Conservation (phyloP, 2,888 invertebrate species). For the Drosophila kambysellisi region DNA sequence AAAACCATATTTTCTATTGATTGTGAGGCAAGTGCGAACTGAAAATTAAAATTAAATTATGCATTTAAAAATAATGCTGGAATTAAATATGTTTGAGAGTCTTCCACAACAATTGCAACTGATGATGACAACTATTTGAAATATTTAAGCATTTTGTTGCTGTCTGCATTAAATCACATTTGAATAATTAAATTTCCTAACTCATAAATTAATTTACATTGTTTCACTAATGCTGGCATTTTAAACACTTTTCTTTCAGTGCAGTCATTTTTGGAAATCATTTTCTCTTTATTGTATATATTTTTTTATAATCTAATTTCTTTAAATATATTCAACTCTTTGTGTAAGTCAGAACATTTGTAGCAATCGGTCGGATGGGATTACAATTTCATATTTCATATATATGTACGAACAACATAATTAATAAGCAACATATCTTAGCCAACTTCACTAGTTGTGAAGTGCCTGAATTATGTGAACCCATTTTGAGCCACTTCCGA, state of each 20-base stretch:
- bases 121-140: constrained; percentile 8
- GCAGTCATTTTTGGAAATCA: background rate
- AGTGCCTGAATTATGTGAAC: background rate
- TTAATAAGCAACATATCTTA: too few species aligned
- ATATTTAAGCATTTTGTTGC: constrained; percentile 3
- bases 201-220: constrained; percentile 10
- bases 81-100: constrained; percentile 20
- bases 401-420: too few species aligned
- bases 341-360: too few species aligned
- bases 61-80: background rate
- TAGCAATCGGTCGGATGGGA: too few species aligned
- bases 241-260: background rate
- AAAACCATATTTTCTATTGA: background rate
- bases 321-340: too few species aligned
- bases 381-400: too few species aligned
- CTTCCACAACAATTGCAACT: constrained; percentile 22
- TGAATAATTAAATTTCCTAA: constrained; percentile 26
- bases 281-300: background rate
- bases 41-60: background rate
- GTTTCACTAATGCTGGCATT: background rate
- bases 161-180: constrained; percentile 13
- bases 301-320: too few species aligned
- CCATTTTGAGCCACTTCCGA: background rate
- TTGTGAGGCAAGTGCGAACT: background rate
- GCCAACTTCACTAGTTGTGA: background rate